Base-by-base conservation (phyloP, 2,797 vertebrate genomes). In the Danio jaintianensis region DNA sequence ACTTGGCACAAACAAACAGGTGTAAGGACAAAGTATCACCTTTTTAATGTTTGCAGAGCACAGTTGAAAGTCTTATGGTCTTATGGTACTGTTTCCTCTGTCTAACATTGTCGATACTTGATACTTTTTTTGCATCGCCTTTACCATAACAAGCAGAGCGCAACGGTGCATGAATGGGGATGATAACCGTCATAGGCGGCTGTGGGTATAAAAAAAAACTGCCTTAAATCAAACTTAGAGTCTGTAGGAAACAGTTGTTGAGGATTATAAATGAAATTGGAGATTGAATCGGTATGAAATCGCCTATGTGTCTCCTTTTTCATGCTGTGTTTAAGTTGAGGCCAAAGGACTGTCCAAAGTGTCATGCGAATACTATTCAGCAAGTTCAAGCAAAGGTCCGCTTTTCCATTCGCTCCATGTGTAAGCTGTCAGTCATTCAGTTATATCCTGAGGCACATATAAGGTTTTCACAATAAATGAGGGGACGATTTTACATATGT, bases 1-100 rank as follows among this genome's bases (percentile, higher is more conserved):
- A 88, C 70, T 79, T 78, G 63, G 72, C 78, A 63, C 61, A 76
- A 85, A 87, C 84, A 90, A 88, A 87, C 62, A 75, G n/a, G 78
- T 71, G 69, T 73, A 55, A 82, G 56, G 59, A 84, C 83, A 9
- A 58, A 70, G 69, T 56, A 70, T 80, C 58, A 29, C 10, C 40
- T 67, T 29, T 10, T 59, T 82, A 84, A 77, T 80, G 63, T 75
- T 71, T 77, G 48, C 45, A 16, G 47, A 64, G 64, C 53, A 82
- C 62, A 63, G 18, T 40, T 66, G 55, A 67, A 72, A 79, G 62
- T 22, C 47, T 73, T 76, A n/a, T n/a, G n/a, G n/a, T n/a, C 79
- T 16, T 69, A 38, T 53, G 78, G n/a, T 62, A 18, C 6, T 15
- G 4, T 29, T 75, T 53, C 40, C 22, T 58, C n/a, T 77, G 13